A percentile compares a stretch with the other conserved stretches of the same genome.
phyloP scores from a whole-genome alignment of 37 sponge, comb jelly and placozoan genomes.

The Mnemiopsis leidyi region DNA sequence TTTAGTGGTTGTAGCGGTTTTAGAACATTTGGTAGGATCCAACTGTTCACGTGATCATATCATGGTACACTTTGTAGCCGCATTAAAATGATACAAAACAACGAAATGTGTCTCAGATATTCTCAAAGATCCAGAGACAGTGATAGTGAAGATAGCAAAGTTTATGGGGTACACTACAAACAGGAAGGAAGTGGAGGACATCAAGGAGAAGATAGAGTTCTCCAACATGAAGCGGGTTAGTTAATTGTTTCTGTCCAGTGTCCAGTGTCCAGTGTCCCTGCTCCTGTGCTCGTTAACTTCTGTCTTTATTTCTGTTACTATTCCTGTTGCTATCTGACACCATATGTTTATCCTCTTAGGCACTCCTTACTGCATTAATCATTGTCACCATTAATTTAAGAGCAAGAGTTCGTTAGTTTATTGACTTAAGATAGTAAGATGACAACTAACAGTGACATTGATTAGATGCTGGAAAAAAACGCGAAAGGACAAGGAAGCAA shows the following conservation, averaged over 20 bases:
- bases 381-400: no score
- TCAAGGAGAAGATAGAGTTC: constrained; percentile 23
- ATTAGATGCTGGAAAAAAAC: not conserved
- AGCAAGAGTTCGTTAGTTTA: no score
- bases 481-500: not conserved
- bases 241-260: no score
- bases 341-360: not conserved
- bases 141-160: not conserved
- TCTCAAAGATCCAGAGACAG: not conserved
- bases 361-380: no score
- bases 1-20: not conserved
- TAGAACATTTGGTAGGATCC: not conserved
- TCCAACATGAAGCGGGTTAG: constrained; percentile 28
- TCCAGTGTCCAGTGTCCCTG: no score
- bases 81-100: no score
- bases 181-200: not conserved
- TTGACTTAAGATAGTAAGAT: no score
- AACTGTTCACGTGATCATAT: no score
- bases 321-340: not conserved
- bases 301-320: not conserved
- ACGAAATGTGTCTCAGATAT: constrained; percentile 39
- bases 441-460: no score
- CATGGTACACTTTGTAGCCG: no score
- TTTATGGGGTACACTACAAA: not conserved
- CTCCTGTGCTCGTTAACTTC: not conserved